Evolutionary conservation across 1,140 invertebrate genomes (phyloP).

Genomic region (Araneus ventricosus): DNA sequence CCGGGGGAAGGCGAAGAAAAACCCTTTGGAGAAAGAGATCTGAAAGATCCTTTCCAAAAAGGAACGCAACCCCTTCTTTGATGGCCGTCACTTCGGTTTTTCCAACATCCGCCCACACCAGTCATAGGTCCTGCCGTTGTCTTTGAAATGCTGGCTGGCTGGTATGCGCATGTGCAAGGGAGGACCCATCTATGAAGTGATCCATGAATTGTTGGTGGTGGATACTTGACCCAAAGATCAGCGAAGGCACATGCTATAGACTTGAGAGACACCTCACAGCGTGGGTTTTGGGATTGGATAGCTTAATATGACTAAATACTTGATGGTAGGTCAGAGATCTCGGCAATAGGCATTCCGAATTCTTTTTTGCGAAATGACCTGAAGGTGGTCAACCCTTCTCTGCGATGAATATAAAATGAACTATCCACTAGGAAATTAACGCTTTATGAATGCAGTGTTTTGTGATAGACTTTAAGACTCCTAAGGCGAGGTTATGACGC

Average conservation of each 20-base stretch:
- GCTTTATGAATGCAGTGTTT: too few relatives aligned
- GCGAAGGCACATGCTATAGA: not conserved
- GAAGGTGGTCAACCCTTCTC: not conserved
- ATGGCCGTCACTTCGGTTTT: constrained; percentile 19
- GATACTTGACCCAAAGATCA: not conserved
- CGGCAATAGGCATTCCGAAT: not conserved
- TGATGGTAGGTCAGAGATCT: constrained; percentile 8
- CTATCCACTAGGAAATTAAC: too few relatives aligned
- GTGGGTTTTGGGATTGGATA: constrained; percentile 10
- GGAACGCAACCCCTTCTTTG: not conserved
- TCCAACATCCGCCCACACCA: constrained; percentile 25
- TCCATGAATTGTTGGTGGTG: constrained; percentile 2
- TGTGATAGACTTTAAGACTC: too few relatives aligned
- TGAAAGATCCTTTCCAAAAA: not conserved
- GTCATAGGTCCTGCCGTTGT: constrained; percentile 23
- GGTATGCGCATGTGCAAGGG: not conserved
- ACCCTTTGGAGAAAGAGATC: not conserved
- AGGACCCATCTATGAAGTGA: not conserved
- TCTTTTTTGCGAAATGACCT: not conserved
- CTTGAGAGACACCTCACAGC: not conserved
- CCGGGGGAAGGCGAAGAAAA: not conserved
- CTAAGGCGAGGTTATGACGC: too few relatives aligned
- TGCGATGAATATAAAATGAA: not conserved
- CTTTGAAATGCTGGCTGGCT: not conserved
- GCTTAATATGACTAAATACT: constrained; percentile 33